A percentile compares a stretch with the other conserved stretches of the same genome.
These are phyloP conservation scores for Oreochromis aureus DNA, from an alignment of 2,113 vertebrate species.

Conservation along the genomic window DNA sequence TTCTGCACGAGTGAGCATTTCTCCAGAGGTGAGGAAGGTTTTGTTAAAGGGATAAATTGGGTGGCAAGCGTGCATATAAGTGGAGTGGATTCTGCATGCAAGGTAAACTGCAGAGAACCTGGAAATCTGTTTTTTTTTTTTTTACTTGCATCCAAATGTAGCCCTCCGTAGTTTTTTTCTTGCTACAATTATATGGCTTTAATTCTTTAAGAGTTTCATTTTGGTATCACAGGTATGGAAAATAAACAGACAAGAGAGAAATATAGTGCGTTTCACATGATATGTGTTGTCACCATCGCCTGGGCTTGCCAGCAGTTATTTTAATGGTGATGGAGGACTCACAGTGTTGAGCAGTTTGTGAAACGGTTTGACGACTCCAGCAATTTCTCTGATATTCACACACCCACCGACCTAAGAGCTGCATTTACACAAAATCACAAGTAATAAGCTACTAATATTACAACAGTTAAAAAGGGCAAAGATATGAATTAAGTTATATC, in stretches of 20 bases:
- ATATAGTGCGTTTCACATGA: not conserved
- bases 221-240: conserved; percentile 68
- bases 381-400: conserved; percentile 60
- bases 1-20: not conserved
- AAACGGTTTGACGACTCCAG: conserved; percentile 43
- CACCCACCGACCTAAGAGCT: conserved; percentile 25
- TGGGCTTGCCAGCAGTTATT: conserved; percentile 26
- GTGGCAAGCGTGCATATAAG: not conserved
- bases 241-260: conserved; percentile 7
- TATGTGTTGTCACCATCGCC: conserved; percentile 6
- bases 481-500: conserved; percentile 60
- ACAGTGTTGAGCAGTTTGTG: conserved; percentile 38
- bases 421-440: conserved; percentile 34
- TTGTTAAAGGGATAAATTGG: conserved; percentile 11
- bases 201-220: conserved; percentile 59
- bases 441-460: conserved; percentile 29
- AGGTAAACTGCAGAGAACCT: conserved; percentile 43
- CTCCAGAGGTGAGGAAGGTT: not conserved
- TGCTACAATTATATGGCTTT: conserved; percentile 73
- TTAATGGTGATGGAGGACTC: conserved; percentile 1
- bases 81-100: conserved; percentile 47
- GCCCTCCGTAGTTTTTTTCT: conserved; percentile 30
- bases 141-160: conserved; percentile 37
- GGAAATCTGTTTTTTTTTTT: not conserved
- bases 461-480: conserved; percentile 30